A percentile compares a stretch with the other conserved stretches of the same genome.
phyloP scores from a whole-genome alignment of 2,797 vertebrate genomes.

The Stomatorhinus walkeri region DNA sequence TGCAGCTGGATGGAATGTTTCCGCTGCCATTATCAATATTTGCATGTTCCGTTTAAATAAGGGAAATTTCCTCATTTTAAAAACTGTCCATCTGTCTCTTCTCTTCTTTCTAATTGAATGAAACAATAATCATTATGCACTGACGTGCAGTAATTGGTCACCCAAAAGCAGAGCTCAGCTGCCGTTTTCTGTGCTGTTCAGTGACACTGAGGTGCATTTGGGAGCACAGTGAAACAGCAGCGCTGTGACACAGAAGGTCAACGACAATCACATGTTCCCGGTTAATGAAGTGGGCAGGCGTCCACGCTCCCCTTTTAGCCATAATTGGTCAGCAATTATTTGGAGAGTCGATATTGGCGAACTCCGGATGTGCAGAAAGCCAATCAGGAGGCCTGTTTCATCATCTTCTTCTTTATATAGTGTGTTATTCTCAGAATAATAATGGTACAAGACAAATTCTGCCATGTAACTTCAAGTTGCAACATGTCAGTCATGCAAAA shows the following conservation, averaged over 20 bases:
- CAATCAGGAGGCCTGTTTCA: neutral
- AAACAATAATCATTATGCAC: neutral
- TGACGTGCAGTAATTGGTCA: neutral
- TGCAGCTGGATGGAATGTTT: neutral
- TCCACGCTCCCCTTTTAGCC: neutral
- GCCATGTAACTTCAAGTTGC: neutral
- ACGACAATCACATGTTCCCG: neutral
- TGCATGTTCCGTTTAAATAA: neutral
- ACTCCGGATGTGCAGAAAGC: neutral
- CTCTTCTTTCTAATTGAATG: neutral
- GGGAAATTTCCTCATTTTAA: neutral
- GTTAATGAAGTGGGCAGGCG: neutral
- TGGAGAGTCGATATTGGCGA: neutral
- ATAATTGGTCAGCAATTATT: neutral
- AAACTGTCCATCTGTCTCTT: neutral
- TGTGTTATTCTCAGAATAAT: neutral
- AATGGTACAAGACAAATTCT: neutral
- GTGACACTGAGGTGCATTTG: neutral
- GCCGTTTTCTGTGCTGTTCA: neutral
- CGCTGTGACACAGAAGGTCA: neutral
- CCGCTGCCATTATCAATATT: neutral
- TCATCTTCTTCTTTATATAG: neutral
- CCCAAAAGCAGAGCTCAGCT: neutral
- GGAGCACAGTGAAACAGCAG: neutral
- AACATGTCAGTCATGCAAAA: neutral